Percentiles rank a stretch among this genome's conserved stretches.
Conservation (phyloP, 2,113 vertebrate genomes). For the Panurus biarmicus region DNA sequence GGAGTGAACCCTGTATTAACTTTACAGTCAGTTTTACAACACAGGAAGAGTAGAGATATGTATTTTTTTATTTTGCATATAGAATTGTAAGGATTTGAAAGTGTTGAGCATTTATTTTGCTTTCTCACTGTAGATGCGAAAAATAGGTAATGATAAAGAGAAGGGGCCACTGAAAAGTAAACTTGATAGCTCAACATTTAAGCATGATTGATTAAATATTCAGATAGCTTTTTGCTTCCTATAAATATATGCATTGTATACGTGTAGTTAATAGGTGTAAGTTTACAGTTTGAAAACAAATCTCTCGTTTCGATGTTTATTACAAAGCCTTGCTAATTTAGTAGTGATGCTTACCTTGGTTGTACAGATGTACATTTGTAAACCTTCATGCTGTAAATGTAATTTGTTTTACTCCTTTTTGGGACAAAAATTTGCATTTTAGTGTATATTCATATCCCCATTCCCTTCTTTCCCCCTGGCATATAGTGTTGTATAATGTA, state of each 20-base stretch:
- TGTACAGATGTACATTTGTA: constrained; percentile 99
- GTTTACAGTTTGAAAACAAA: constrained; percentile 87
- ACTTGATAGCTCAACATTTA: constrained; percentile 79
- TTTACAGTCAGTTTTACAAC: constrained; percentile 64
- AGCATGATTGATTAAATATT: constrained; percentile 85
- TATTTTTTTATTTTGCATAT: constrained; percentile 75
- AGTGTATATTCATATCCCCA: constrained; percentile 94
- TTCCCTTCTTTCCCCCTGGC: constrained; percentile 81
- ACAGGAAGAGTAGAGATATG: constrained; percentile 65
- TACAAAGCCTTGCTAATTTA: constrained; percentile 92
- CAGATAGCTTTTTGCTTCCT: constrained; percentile 84
- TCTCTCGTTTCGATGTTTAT: constrained; percentile 84
- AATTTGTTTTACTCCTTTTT: constrained; percentile 92
- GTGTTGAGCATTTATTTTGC: constrained; percentile 74
- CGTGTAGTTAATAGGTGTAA: constrained; percentile 95
- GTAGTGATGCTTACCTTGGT: constrained; percentile 91
- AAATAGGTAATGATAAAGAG: constrained; percentile 63
- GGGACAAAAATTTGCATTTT: constrained; percentile 89
- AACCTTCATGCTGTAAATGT: constrained; percentile 99
- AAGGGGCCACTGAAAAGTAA: constrained; percentile 79
- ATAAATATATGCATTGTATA: constrained; percentile 96
- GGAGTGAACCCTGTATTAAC: constrained; percentile 48
- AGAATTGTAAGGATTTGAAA: constrained; percentile 70
- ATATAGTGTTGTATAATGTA: constrained; percentile 99
- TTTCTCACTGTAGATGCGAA: constrained; percentile 70